These are phyloP conservation scores for Taenaris catops DNA, from an alignment of 2,888 invertebrate species.

Conservation along the genomic window DNA sequence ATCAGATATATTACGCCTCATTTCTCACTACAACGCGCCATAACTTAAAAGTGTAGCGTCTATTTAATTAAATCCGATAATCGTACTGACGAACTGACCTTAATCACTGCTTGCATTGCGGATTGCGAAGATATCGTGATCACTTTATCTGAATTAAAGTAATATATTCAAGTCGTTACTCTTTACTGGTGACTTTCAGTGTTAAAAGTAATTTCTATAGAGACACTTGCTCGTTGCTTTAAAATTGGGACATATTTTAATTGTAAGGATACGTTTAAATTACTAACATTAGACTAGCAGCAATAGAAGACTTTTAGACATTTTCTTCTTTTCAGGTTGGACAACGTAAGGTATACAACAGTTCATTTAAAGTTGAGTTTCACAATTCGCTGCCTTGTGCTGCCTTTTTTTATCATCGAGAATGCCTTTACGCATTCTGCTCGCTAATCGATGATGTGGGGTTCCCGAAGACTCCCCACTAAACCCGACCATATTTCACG, in stretches of 20 bases:
- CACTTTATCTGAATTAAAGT: conserved; percentile 18
- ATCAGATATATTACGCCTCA: conserved; percentile 26
- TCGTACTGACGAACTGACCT: conserved; percentile 25
- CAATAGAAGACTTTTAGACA: no score
- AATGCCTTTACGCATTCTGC: no score
- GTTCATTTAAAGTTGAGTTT: no score
- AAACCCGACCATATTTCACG: no score
- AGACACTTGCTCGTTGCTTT: conserved; percentile 1
- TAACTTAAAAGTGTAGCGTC: conserved; percentile 25
- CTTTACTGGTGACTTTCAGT: conserved; percentile 13
- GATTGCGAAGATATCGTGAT: conserved; percentile 22
- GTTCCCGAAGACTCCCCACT: no score
- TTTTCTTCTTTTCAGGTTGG: no score
- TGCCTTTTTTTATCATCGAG: no score
- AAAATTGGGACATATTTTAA: not conserved
- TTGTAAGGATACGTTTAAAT: not conserved
- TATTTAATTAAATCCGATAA: conserved; percentile 26
- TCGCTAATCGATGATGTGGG: no score
- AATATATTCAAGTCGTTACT: conserved; percentile 21
- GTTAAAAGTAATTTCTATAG: conserved; percentile 2
- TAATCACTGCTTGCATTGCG: conserved; percentile 25
- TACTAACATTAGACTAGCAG: no score
- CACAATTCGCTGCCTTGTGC: no score
- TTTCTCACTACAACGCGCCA: conserved; percentile 25
- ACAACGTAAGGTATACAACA: no score